Base-by-base conservation (phyloP, 2,888 invertebrate genomes). In the Germaria angustata region DNA sequence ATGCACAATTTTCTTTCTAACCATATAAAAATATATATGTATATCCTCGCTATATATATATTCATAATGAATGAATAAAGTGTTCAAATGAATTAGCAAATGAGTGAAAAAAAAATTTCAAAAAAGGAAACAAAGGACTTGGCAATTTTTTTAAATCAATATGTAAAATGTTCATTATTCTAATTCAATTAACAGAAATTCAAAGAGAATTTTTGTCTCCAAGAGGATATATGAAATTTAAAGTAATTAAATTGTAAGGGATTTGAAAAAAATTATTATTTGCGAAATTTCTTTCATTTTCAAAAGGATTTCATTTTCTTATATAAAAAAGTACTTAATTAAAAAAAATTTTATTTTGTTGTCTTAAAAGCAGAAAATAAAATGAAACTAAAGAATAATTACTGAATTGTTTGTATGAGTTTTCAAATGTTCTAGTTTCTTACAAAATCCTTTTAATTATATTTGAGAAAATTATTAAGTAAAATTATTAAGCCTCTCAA, bases 1-100 rank as follows among this genome's bases (percentile, higher is more conserved):
- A 81, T 82, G 82, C 71, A 82, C 75, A 79, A 81, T 81, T 78
- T 81, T 78, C 68, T 77, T 77, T 69, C 32, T 32, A 61, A 39
- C 28, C 46, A n/a, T 41, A n/a, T 34, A 44, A 34, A 44, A 15
- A 41, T 44, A 69, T 17, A 28, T 28, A 28, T 28, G 28, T 28
- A 28, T 28, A 28, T 28, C 3, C n/a, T n/a, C n/a, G 3, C 46
- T 53, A 49, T 57, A 24, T 22, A 55, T 65, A 17, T 36, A 63
- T 46, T 59, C 51, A 68, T 68, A 59, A 61, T 51, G 68, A 65
- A 57, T 46, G 53, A 72, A 57, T 55, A 36, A 66, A 72, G 57
- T 79, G 39, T 72, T 66, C 72, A 79, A 59, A 66, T 51, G 79
- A 66, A 65, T 72, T 65, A 72, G 57, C 65, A 72, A 72, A 66